Base-by-base conservation (phyloP, 2,888 invertebrate species). In the Lepidonotus clava region DNA sequence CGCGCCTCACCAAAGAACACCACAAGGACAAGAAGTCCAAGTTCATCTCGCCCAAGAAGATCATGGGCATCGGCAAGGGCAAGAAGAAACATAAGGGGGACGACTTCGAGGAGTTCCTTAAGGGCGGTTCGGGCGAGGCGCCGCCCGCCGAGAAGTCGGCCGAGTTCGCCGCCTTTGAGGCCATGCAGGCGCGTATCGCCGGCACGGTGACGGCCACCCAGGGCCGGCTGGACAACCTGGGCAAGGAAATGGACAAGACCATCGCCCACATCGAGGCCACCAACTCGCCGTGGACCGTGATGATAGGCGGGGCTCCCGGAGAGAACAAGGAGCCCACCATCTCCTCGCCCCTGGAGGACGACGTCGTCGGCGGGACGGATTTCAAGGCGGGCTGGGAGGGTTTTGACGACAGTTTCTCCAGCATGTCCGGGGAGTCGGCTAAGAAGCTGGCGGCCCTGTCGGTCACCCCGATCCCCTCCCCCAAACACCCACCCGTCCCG, bases 401-500 rank as follows among this genome's bases (percentile, higher is more conserved):
- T 53, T 87, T 87, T 36, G 86, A 86, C 41, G 85, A 85, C 36
- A 85, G 76, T 32, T 85, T 85, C 51, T 18, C 36, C 5, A 51
- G 40, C 36, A 85, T 76, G 46, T 61, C 76, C 34, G 36, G 34
- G 41, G 85, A 85, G 41, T 40, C 53, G 4, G 36, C 77, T n/a
- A 66, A 76, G 28, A 61, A 83, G 38, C 36, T 85, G 41, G 67
- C 85, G 0, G 21, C 89, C 76, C 67, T 91, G 38, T 88, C 88
- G 8, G 87, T 90, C 36, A 89, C 90, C 28, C 90, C 91, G 32
- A 87, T 88, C 14, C 88, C 88, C 0, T 90, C 91, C 40, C 91
- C 91, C 24, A 87, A 90, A 53, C 87, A 89, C 53, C 87, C 90
- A 24, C 91, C 91, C 2, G 87, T 89, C 24, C 90, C 91, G 1